Evolutionary conservation across 2,888 invertebrate species (phyloP), one percentile per base, ranked within the genome.

Genomic region (Frankliniella fusca): DNA sequence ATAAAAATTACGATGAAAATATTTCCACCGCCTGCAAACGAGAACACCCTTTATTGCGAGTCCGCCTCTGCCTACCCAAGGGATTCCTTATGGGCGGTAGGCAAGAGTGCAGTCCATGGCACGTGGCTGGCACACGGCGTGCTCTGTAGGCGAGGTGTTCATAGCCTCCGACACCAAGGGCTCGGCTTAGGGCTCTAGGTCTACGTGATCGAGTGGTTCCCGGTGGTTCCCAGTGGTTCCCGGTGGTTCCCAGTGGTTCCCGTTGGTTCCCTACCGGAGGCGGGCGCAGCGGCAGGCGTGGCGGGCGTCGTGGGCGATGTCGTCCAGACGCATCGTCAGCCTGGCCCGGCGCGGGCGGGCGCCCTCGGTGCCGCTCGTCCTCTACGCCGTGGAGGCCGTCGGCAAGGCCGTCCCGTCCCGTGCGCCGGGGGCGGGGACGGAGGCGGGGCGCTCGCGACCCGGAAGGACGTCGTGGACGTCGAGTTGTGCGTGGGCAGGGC

Each of bases 361-460:
- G 70, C 82, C 61, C 11, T 11, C 61, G 20, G 61, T 15, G 61
- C 61, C 61, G 61, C 61, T 18, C 61, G 61, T 61, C 61, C n/a
- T 20, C 20, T 61, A 18, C 61, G 61, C 15, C 61, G 8, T 61
- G 61, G 7, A 61, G 61, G 61, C 20, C 11, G 61, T 61, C 61
- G 7, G 61, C 61, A 18, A 18, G 54, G 54, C 18, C n/a, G 70
- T 70, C 70, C 48, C 81, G 54, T 54, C 15, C 10, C 20, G 70
- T 38, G 48, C 38, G 28, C 20, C 61, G 65, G 54, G 80, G 48
- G 54, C 80, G 81, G 50, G 50, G 70, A 76, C 23, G 84, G 84
- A 79, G 86, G 84, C 81, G 38, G 38, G 38, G 84, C 15, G 15
- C 54, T 54, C 54, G 15, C 54, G 18, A 20, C 54, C 54, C 38